Conservation (phyloP, 2,888 invertebrate genomes). For the Nymphalis polychloros region DNA sequence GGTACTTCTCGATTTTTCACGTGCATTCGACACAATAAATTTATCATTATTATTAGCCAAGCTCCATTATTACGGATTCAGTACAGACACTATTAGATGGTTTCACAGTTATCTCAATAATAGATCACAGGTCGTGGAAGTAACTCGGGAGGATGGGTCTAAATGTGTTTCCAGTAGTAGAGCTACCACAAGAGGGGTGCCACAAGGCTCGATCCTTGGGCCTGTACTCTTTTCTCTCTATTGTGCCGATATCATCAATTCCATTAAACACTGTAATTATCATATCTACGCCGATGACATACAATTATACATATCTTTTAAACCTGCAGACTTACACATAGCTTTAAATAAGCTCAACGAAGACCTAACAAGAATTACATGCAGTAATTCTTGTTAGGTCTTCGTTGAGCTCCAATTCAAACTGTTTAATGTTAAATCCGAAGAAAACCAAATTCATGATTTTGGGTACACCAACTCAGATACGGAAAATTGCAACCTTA, state of each 20-base stretch:
- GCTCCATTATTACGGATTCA: background rate
- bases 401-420: background rate
- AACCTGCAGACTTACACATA: conserved; percentile 1
- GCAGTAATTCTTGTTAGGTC: too few species aligned
- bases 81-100: background rate
- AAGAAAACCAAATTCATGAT: conserved; percentile 7
- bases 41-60: background rate
- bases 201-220: background rate
- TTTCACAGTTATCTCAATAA: background rate
- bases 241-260: background rate
- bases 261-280: background rate
- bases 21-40: background rate
- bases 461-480: background rate
- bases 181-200: background rate
- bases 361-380: conserved; percentile 1
- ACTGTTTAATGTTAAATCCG: background rate
- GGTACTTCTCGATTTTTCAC: conserved; percentile 1
- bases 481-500: background rate
- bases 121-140: conserved; percentile 1
- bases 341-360: background rate
- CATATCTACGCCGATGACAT: conserved; percentile 4
- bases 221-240: background rate
- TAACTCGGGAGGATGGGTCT: background rate
- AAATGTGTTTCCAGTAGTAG: background rate
- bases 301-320: conserved; percentile 8